phyloP scores from a whole-genome alignment of 2,113 vertebrate genomes.

The Pterocles burchelli region DNA sequence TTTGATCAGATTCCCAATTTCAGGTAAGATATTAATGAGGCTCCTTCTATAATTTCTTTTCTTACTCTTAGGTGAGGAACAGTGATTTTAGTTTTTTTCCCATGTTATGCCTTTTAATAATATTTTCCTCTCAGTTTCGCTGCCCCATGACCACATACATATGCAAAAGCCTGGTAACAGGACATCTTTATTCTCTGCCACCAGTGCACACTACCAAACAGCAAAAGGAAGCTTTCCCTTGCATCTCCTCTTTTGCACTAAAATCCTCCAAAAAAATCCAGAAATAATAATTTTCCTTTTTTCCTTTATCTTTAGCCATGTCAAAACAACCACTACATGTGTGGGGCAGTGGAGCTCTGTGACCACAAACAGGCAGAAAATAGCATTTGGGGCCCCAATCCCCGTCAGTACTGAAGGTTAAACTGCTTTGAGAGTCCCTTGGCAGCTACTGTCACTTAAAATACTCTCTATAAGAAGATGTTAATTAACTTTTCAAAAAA shows the following conservation, averaged over 20 bases:
- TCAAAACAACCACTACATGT: neutral
- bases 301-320: neutral
- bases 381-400: neutral
- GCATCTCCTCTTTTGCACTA: neutral
- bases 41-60: neutral
- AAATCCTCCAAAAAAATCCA: neutral
- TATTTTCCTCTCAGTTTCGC: neutral
- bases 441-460: neutral
- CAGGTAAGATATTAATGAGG: neutral
- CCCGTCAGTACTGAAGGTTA: neutral
- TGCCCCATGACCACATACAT: neutral
- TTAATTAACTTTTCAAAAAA: neutral
- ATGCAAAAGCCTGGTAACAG: neutral
- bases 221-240: neutral
- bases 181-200: neutral
- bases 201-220: neutral
- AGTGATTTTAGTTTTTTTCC: neutral
- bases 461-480: neutral
- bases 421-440: neutral
- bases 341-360: neutral
- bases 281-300: neutral
- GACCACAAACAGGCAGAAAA: slow-evolving; percentile 1
- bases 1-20: neutral
- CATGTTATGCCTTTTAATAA: neutral
- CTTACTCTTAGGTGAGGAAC: neutral